phyloP scores from a whole-genome alignment of 2,113 vertebrate genomes.

The Sakesphorus luctuosus region DNA sequence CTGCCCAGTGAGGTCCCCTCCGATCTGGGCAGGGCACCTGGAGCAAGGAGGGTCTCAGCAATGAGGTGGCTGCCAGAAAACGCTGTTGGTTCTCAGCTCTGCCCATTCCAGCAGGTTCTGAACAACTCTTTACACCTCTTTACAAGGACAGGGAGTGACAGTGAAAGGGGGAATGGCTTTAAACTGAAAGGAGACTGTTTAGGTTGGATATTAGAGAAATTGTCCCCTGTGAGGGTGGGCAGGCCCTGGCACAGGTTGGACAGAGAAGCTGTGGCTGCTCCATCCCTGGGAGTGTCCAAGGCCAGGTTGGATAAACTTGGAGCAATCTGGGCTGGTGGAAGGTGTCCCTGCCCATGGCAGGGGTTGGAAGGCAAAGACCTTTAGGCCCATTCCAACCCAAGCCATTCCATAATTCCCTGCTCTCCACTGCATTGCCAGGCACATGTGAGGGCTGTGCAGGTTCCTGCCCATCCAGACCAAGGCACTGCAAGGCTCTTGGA shows the following conservation, averaged over 20 bases:
- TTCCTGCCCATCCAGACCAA: not conserved
- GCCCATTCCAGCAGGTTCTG: not conserved
- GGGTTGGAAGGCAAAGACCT: not conserved
- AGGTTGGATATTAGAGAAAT: not conserved
- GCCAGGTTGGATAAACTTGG: not conserved
- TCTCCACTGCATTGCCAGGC: not conserved
- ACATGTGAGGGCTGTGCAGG: accelerated
- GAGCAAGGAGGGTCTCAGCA: not conserved
- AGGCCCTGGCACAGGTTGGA: not conserved
- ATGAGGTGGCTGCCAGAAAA: not conserved
- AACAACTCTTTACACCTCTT: not conserved
- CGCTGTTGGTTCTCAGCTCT: not conserved
- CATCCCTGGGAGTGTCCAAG: not conserved
- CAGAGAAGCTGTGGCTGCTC: not conserved
- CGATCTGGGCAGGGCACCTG: not conserved
- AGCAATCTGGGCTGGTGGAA: not conserved
- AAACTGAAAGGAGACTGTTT: not conserved
- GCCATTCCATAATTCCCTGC: not conserved
- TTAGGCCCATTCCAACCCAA: not conserved
- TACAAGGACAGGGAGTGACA: not conserved
- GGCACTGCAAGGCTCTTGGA: not conserved
- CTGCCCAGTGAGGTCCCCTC: not conserved
- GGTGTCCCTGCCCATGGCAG: not conserved
- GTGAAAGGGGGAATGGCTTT: not conserved
- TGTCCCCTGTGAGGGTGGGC: not conserved